These are phyloP conservation scores for Mythimna impura DNA, from an alignment of 2,888 invertebrate genomes.

Conservation along the genomic window DNA sequence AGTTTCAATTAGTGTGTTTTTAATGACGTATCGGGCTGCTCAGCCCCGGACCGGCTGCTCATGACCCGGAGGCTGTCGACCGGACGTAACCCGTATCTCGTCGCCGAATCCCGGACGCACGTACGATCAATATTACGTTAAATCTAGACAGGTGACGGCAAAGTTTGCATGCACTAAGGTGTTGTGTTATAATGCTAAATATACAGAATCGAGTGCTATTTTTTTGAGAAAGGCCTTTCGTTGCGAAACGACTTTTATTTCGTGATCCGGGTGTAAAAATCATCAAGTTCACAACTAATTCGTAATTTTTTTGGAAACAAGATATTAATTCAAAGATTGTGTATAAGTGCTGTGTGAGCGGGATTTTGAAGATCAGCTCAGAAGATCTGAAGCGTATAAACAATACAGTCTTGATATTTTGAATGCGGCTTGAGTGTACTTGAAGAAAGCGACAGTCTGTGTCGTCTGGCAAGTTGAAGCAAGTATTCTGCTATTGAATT, in stretches of 20 bases:
- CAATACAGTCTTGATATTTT: slow-evolving; percentile 19
- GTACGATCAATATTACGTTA: slow-evolving; percentile 50
- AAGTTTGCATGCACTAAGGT: slow-evolving; percentile 22
- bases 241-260: neutral
- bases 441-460: slow-evolving; percentile 15
- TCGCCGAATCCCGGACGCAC: slow-evolving; percentile 42
- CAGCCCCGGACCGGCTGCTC: slow-evolving; percentile 25
- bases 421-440: slow-evolving; percentile 14
- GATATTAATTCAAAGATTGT: neutral
- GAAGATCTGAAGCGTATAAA: slow-evolving; percentile 12
- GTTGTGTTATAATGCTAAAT: slow-evolving; percentile 7
- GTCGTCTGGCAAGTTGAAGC: slow-evolving; percentile 28
- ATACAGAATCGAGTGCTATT: neutral
- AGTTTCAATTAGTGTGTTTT: slow-evolving; percentile 56
- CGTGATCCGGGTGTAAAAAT: slow-evolving; percentile 5
- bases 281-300: neutral
- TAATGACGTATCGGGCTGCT: slow-evolving; percentile 22
- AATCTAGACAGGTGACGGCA: slow-evolving; percentile 34
- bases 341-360: neutral
- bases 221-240: neutral
- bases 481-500: slow-evolving; percentile 24
- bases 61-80: slow-evolving; percentile 64
- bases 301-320: neutral
- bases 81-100: slow-evolving; percentile 51
- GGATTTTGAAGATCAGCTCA: slow-evolving; percentile 25